Conservation (phyloP, 1,140 invertebrate genomes). For the Temnothorax curvispinosus region DNA sequence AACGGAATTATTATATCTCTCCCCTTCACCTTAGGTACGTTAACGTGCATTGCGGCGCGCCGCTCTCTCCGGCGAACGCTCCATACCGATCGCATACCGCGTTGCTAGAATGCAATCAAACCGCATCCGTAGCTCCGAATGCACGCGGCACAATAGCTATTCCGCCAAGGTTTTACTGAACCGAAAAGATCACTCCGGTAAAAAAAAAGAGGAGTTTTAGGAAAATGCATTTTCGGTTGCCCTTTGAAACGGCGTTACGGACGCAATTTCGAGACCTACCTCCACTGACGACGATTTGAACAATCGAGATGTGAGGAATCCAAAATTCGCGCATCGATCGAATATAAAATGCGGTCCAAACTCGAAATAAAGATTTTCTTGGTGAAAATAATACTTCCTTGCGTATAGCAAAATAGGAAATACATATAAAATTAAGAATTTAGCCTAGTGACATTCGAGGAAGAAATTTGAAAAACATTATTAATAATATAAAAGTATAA, state of each 20-base stretch:
- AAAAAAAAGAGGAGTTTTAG: not conserved
- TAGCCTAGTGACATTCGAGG: too few species aligned
- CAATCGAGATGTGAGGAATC: not conserved
- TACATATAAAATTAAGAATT: not conserved
- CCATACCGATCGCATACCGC: slow-evolving; percentile 52
- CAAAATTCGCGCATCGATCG: not conserved
- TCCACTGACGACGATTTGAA: not conserved
- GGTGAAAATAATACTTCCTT: not conserved
- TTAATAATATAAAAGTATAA: not conserved
- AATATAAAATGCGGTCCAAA: not conserved
- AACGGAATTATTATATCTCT: slow-evolving; percentile 49
- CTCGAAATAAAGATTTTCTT: not conserved
- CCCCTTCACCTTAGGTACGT: not conserved
- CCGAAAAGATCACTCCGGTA: slow-evolving; percentile 1
- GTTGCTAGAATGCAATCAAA: slow-evolving; percentile 57
- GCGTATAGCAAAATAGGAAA: not conserved
- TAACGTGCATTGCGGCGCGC: not conserved
- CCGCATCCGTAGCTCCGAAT: not conserved
- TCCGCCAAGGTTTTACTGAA: slow-evolving; percentile 14
- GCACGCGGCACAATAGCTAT: slow-evolving; percentile 35
- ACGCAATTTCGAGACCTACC: not conserved
- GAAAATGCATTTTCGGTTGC: not conserved
- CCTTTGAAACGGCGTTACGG: slow-evolving; percentile 26
- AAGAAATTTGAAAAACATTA: not conserved
- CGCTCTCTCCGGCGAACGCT: not conserved